Percentiles rank a stretch among this genome's conserved stretches.
Conservation (phyloP, 2,797 vertebrate genomes). For the Lagocephalus sceleratus region DNA sequence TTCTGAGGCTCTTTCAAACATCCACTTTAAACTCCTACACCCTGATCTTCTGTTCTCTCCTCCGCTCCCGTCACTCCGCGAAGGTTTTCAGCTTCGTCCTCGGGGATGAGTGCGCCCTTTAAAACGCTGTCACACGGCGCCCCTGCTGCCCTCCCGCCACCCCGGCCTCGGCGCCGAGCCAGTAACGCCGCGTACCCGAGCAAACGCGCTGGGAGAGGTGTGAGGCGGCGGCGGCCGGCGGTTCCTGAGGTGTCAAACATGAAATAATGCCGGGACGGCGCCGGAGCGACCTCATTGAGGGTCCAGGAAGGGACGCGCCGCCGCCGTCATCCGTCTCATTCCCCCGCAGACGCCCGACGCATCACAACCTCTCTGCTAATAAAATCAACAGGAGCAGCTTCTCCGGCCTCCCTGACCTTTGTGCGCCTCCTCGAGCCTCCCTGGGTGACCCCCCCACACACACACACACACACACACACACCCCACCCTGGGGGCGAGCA, state of each 20-base stretch:
- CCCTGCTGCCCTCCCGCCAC: conserved; percentile 31
- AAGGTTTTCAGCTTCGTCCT: conserved; percentile 51
- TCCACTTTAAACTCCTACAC: conserved; percentile 5
- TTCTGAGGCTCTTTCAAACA: conserved; percentile 8
- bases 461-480: no score
- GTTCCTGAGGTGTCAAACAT: conserved; percentile 60
- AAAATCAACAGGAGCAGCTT: conserved; percentile 45
- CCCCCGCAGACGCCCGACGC: conserved; percentile 54
- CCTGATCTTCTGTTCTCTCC: conserved; percentile 5
- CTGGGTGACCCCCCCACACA: no score
- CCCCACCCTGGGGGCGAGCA: no score
- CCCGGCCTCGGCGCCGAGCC: conserved; percentile 21
- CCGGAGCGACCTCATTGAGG: conserved; percentile 14
- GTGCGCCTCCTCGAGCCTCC: no score
- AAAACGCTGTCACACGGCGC: conserved; percentile 52
- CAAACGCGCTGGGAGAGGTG: conserved; percentile 24
- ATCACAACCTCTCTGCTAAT: conserved; percentile 37
- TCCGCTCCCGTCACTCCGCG: conserved; percentile 20
- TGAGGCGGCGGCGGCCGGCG: conserved; percentile 31
- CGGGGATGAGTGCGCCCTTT: conserved; percentile 53
- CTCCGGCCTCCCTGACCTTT: conserved; percentile 49
- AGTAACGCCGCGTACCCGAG: conserved; percentile 14
- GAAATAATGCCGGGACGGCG: conserved; percentile 62
- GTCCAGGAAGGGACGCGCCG: conserved; percentile 32
- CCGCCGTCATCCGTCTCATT: conserved; percentile 52